A percentile compares a stretch with the other conserved stretches of the same genome.
Conservation (phyloP, 2,888 invertebrate species). For the Cistogaster globosa region DNA sequence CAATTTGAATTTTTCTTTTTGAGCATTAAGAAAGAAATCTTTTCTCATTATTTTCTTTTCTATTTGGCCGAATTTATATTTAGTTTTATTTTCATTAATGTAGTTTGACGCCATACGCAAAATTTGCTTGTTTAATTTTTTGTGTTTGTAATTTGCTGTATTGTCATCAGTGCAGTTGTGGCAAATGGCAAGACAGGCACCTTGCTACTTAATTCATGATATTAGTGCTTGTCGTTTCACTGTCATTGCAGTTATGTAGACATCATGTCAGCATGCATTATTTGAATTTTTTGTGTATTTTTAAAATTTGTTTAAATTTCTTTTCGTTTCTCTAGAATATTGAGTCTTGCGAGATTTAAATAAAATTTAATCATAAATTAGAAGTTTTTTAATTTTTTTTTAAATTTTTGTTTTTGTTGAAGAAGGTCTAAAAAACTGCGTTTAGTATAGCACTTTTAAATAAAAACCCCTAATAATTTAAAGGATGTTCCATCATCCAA, state of each 20-base stretch:
- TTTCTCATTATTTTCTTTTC: too few relatives aligned
- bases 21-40: too few relatives aligned
- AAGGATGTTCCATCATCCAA: too few relatives aligned
- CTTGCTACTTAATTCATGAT: conserved; percentile 61
- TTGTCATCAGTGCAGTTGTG: background rate
- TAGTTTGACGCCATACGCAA: conserved; percentile 67
- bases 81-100: conserved; percentile 59
- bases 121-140: conserved; percentile 30
- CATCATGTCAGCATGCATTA: conserved; percentile 80
- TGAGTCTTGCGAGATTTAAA: background rate
- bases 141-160: background rate
- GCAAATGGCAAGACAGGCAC: conserved; percentile 46
- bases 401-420: too few relatives aligned
- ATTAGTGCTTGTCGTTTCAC: conserved; percentile 67
- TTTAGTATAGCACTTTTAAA: too few relatives aligned
- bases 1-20: conserved; percentile 17
- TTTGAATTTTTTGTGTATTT: conserved; percentile 74
- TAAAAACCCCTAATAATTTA: too few relatives aligned
- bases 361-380: background rate
- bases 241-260: conserved; percentile 79
- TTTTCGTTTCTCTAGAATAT: conserved; percentile 3
- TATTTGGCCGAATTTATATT: conserved; percentile 61
- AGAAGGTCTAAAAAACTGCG: too few relatives aligned
- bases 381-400: background rate
- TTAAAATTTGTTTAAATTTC: conserved; percentile 60